These are phyloP conservation scores for Dryobota labecula DNA, from an alignment of 2,888 invertebrate species.

Conservation along the genomic window DNA sequence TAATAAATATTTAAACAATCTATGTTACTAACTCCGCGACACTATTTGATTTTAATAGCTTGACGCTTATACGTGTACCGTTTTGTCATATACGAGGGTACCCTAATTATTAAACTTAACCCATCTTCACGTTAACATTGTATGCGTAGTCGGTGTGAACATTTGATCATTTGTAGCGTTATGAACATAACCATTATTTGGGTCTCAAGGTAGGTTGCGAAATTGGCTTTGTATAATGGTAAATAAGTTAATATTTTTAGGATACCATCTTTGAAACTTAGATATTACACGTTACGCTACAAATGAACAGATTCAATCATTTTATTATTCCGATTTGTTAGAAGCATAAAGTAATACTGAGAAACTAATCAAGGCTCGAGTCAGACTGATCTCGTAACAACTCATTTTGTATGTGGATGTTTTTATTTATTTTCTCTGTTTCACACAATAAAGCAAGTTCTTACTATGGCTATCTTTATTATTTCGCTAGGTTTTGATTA, in stretches of 20 bases:
- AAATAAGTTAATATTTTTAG: slow-evolving; percentile 22
- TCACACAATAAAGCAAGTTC: slow-evolving; percentile 49
- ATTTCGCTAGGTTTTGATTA: slow-evolving; percentile 54
- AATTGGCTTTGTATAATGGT: slow-evolving; percentile 21
- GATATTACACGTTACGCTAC: slow-evolving; percentile 42
- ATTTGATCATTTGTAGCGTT: slow-evolving; percentile 59
- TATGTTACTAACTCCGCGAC: slow-evolving; percentile 69
- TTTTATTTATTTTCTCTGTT: slow-evolving; percentile 42
- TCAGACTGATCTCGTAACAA: slow-evolving; percentile 61
- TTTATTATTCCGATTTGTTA: slow-evolving; percentile 58
- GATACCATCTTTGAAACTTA: slow-evolving; percentile 16
- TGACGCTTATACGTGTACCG: slow-evolving; percentile 66
- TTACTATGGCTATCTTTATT: slow-evolving; percentile 52
- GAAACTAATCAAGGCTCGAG: slow-evolving; percentile 46
- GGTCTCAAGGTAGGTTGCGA: slow-evolving; percentile 9
- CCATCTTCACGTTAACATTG: slow-evolving; percentile 55
- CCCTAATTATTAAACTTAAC: slow-evolving; percentile 55
- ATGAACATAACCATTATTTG: slow-evolving; percentile 7
- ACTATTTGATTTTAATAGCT: slow-evolving; percentile 67
- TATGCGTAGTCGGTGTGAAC: slow-evolving; percentile 46
- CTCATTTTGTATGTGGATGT: slow-evolving; percentile 53
- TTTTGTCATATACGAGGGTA: slow-evolving; percentile 58
- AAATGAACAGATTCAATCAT: slow-evolving; percentile 56
- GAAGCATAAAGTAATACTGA: slow-evolving; percentile 67
- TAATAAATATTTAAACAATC: slow-evolving; percentile 57